A percentile compares a stretch with the other conserved stretches of the same genome.
Conservation (phyloP, 2,888 invertebrate genomes). For the Clunio marinus region DNA sequence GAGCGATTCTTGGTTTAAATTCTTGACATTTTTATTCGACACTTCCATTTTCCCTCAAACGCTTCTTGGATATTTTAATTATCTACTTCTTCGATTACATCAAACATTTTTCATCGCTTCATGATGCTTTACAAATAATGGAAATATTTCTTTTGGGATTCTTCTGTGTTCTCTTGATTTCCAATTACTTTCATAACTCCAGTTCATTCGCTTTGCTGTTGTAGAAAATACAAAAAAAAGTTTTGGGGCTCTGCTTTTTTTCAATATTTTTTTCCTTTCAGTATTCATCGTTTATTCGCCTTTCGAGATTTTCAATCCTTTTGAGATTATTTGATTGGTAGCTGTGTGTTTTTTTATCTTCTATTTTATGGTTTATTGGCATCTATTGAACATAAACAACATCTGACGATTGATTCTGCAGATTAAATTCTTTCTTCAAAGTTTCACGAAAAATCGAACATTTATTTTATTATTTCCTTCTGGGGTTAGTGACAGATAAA, state of each 20-base stretch:
- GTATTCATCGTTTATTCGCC: not conserved
- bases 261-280: not conserved
- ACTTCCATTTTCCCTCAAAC: no score
- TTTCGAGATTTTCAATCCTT: constrained; percentile 8
- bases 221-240: not conserved
- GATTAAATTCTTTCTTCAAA: no score
- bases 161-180: not conserved
- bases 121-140: not conserved
- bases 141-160: not conserved
- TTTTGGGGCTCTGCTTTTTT: not conserved
- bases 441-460: no score
- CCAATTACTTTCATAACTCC: not conserved
- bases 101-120: no score
- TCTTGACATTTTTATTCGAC: no score
- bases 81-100: no score
- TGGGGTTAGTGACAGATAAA: no score
- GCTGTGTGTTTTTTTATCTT: constrained; percentile 1
- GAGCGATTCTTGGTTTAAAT: no score
- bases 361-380: no score
- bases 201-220: not conserved
- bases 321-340: constrained; percentile 33
- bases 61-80: no score
- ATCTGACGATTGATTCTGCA: not conserved
- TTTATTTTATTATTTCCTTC: no score
- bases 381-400: constrained; percentile 3